phyloP scores from a whole-genome alignment of 2,797 vertebrate genomes.

The Xiphophorus birchmanni region DNA sequence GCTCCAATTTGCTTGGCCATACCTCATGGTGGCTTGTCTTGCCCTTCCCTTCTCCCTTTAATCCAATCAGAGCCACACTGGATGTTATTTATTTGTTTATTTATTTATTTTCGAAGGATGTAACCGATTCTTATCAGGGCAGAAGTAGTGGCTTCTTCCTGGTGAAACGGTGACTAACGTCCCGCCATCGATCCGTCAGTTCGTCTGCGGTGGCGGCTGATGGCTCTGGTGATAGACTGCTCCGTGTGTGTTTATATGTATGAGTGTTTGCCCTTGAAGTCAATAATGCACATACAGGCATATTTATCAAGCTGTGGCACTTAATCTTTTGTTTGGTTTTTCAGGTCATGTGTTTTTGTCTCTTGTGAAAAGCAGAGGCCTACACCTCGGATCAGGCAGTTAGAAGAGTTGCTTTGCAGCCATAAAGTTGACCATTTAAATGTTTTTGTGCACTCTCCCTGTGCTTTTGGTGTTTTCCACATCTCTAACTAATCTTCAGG shows the following conservation, averaged over 20 bases:
- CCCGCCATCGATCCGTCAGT: constrained; percentile 75
- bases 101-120: constrained; percentile 82
- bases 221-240: constrained; percentile 64
- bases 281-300: constrained; percentile 24
- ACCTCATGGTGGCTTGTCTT: constrained; percentile 70
- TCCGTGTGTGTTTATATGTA: constrained; percentile 22
- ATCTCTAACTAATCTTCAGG: background rate
- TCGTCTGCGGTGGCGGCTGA: constrained; percentile 69
- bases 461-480: background rate
- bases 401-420: background rate
- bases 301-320: constrained; percentile 10
- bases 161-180: constrained; percentile 81
- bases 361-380: background rate
- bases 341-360: constrained; percentile 14
- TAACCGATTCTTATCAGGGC: constrained; percentile 78
- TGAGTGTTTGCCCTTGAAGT: constrained; percentile 26
- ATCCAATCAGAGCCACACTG: constrained; percentile 78
- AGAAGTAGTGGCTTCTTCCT: constrained; percentile 74
- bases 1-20: constrained; percentile 78
- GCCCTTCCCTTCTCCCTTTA: constrained; percentile 75
- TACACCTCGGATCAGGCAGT: background rate
- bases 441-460: background rate
- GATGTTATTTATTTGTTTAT: constrained; percentile 85
- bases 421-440: background rate
- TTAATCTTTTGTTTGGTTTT: background rate